Conservation (phyloP, 2,113 vertebrate species). For the Ochotona curzoniae region DNA sequence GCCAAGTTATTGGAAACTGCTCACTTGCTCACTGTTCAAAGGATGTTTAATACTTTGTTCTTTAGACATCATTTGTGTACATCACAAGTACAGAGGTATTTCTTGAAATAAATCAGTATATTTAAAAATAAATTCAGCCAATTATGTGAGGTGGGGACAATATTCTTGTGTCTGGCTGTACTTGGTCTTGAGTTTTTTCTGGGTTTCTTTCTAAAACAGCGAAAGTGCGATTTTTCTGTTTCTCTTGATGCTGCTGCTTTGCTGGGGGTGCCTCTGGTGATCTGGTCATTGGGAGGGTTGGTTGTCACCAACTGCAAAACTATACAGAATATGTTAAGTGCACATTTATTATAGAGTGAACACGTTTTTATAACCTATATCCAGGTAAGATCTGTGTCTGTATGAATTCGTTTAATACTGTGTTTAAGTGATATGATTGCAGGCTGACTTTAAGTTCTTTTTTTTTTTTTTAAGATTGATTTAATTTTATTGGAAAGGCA, state of each 20-base stretch:
- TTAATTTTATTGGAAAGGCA: too few relatives aligned
- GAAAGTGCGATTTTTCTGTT: slow-evolving; percentile 14
- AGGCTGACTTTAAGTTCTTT: too few relatives aligned
- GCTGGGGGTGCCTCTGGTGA: slow-evolving; percentile 16
- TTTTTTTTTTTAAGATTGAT: too few relatives aligned
- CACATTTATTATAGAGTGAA: neutral
- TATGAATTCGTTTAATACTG: neutral
- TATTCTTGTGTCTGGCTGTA: slow-evolving; percentile 1
- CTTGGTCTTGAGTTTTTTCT: slow-evolving; percentile 44
- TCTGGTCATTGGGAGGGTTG: neutral
- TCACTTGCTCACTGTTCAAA: slow-evolving; percentile 68
- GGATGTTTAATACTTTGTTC: slow-evolving; percentile 53
- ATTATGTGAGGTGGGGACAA: slow-evolving; percentile 4
- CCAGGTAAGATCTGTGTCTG: slow-evolving; percentile 32
- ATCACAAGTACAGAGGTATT: slow-evolving; percentile 43
- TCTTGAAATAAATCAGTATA: slow-evolving; percentile 63
- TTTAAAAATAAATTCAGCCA: slow-evolving; percentile 61
- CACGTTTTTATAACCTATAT: slow-evolving; percentile 15
- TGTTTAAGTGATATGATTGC: neutral
- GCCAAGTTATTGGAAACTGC: slow-evolving; percentile 59
- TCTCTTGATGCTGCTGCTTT: neutral
- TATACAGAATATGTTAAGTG: neutral
- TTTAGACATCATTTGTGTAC: slow-evolving; percentile 57
- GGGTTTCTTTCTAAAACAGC: slow-evolving; percentile 37
- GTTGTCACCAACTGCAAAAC: neutral